Base-by-base conservation (phyloP, 2,797 vertebrate species). In the Cossypha caffra region DNA sequence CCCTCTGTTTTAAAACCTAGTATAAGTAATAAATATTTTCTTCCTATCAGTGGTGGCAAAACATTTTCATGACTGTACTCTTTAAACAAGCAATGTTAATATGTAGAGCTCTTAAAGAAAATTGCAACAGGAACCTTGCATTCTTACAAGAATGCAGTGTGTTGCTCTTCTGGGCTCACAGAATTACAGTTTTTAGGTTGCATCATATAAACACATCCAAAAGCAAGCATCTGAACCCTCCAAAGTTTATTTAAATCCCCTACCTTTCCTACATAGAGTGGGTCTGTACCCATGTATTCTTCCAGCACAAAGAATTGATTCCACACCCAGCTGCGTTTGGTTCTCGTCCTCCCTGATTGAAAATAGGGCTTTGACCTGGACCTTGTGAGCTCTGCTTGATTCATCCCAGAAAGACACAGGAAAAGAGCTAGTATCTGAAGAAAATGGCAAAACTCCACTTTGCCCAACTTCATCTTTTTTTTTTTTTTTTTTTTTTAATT, bases 251-350 rank as follows among this genome's bases (percentile, higher is more conserved):
- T 76, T 78, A 82, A 82, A 88, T 77, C 43, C 86, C 98, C 98
- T 98, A 99, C 99, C 99, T 99, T 99, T 96, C 99, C 99, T 73
- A 99, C 99, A 92, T 99, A 99, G 82, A 99, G 98, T 12, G 99
- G 99, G 75, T 99, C 99, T 25, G 98, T 99, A 90, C 99, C 99
- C 71, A 99, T 99, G 98, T 99, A 99, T 97, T 99, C 99, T 97
- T 99, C 99, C 98, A 99, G 98, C 66, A 99, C 99, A 96, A 99
- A 99, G 98, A 99, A 99, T 84, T 99, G 99, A 98, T 99, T 99
- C 99, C 99, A 99, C 94, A 99, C 99, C 99, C 99, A 99, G 98
- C 99, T 99, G 97, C 99, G 99, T 94, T 98, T 99, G 90, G 99
- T 98, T 97, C 99, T 98, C 9, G 97, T 96, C 89, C 98, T 98